A percentile compares a stretch with the other conserved stretches of the same genome.
Evolutionary conservation across 2,797 vertebrate genomes (phyloP).

Genomic region (Diglossa cyanea): DNA sequence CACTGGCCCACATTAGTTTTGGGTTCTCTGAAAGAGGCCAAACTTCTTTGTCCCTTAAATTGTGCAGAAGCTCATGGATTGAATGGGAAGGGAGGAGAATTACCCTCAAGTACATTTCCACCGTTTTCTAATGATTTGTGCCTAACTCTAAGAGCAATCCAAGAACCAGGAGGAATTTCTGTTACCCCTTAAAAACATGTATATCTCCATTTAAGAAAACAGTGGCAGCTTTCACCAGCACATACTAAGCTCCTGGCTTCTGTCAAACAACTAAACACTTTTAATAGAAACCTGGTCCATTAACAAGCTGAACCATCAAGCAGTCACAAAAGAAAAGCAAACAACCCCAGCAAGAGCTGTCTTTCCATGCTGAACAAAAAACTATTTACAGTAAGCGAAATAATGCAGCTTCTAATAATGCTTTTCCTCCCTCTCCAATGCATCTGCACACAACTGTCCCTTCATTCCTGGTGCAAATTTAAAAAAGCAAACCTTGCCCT

Average conservation of each 20-base stretch:
- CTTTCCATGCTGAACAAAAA: slow-evolving; percentile 26
- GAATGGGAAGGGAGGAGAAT: background rate
- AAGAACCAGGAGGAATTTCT: background rate
- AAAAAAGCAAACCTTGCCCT: background rate
- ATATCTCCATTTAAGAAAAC: background rate
- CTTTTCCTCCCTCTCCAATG: background rate
- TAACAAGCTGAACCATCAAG: background rate
- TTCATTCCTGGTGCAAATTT: background rate
- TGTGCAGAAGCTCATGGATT: background rate
- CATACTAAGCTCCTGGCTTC: background rate
- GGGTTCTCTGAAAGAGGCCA: background rate
- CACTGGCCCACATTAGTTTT: background rate
- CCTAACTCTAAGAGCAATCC: background rate
- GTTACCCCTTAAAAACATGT: background rate
- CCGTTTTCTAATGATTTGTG: background rate
- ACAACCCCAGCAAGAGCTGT: background rate
- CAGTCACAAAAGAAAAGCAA: background rate
- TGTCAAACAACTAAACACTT: background rate
- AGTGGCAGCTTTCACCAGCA: background rate
- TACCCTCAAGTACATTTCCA: background rate
- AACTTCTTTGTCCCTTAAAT: background rate
- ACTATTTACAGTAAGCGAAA: background rate
- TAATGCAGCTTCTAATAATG: background rate
- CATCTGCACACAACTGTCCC: background rate
- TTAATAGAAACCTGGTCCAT: background rate